These are phyloP conservation scores for Synergus japonicus DNA, from an alignment of 2,888 invertebrate genomes.

Conservation along the genomic window DNA sequence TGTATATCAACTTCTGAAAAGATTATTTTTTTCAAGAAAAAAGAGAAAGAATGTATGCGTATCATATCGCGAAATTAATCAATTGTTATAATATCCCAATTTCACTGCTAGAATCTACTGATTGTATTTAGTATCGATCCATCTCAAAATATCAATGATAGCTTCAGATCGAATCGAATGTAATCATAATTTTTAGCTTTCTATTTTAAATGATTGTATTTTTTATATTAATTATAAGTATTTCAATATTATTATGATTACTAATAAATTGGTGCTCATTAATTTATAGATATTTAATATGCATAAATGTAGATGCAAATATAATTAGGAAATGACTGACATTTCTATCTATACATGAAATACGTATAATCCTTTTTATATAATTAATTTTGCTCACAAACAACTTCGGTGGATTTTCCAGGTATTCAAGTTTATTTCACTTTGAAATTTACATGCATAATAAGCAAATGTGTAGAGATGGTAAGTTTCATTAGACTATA, in stretches of 20 bases:
- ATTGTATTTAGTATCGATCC: neutral
- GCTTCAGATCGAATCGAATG: neutral
- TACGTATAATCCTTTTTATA: neutral
- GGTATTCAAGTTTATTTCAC: no score
- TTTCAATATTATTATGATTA: neutral
- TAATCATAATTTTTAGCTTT: neutral
- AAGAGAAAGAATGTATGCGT: slow-evolving; percentile 1
- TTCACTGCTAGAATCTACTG: neutral
- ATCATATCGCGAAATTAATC: slow-evolving; percentile 10
- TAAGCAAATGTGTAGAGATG: neutral
- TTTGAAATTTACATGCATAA: no score
- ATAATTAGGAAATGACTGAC: slow-evolving; percentile 2
- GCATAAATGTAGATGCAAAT: neutral
- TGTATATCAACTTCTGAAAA: slow-evolving; percentile 12
- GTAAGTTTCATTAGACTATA: neutral
- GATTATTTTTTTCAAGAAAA: slow-evolving; percentile 16
- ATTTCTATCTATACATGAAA: neutral
- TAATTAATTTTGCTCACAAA: no score
- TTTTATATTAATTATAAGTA: neutral
- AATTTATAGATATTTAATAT: neutral
- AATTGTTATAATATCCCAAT: neutral
- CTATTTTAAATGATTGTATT: neutral
- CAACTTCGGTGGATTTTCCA: no score
- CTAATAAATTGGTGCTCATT: neutral
- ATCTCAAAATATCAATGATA: neutral